Evolutionary conservation across 2,888 invertebrate genomes (phyloP).

Genomic region (Lepidochrysops patricia): DNA sequence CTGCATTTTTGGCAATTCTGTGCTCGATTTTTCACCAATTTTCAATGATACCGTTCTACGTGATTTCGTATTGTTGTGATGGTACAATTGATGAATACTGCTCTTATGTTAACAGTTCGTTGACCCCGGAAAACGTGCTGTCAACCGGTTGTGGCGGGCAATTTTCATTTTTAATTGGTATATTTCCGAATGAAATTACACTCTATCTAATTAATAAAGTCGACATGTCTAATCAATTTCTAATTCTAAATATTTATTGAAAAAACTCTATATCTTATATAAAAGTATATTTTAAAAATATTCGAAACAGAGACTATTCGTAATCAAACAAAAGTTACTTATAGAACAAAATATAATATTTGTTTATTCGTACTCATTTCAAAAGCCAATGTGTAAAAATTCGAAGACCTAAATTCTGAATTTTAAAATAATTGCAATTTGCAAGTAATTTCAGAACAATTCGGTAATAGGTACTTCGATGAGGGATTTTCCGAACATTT

Average conservation of each 20-base stretch:
- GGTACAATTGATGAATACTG: constrained; percentile 14
- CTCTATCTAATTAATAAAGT: background rate
- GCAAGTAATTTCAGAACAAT: background rate
- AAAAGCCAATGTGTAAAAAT: no score
- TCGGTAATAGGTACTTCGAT: constrained; percentile 8
- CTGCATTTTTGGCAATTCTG: constrained; percentile 48
- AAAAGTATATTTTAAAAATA: no score
- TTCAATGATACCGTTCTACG: constrained; percentile 19
- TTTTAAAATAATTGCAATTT: no score
- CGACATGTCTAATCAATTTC: background rate
- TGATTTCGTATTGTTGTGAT: constrained; percentile 16
- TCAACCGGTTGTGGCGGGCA: constrained; percentile 33
- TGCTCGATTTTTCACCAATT: constrained; percentile 27
- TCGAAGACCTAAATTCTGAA: no score
- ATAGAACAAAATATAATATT: no score
- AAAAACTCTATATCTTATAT: no score
- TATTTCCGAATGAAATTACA: constrained; percentile 17
- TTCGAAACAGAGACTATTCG: background rate
- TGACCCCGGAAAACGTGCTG: constrained; percentile 57
- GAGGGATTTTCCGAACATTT: constrained; percentile 20
- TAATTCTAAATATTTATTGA: background rate
- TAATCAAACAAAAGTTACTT: no score
- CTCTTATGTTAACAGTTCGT: constrained; percentile 40
- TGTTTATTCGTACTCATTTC: no score
- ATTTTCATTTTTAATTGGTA: constrained; percentile 19